Evolutionary conservation across 2,888 invertebrate genomes (phyloP), one percentile per base, ranked within the genome.

Genomic region (Drosophila koepferae): DNA sequence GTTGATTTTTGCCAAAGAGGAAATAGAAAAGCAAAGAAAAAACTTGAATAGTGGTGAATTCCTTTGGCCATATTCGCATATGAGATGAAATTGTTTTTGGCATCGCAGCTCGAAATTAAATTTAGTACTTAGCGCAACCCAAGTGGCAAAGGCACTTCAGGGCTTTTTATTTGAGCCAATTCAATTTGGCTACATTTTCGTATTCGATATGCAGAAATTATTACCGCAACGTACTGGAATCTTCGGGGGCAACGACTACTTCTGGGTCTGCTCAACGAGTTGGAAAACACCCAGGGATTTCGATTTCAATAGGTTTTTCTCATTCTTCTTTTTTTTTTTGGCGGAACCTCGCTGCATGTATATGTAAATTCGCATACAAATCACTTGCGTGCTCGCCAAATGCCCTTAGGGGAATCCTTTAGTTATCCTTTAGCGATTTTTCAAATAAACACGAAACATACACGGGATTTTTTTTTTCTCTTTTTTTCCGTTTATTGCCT

Each of bases 361-460:
- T 87, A 91, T 91, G 91, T 86, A 91, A 91, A 91, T 91, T 91
- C 80, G 86, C 86, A 87, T 89, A 91, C 90, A 91, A 91, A 91
- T 91, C 91, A 91, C 91, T 91, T 86, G 82, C 73, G 78, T 65
- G 77, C 80, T 81, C 80, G 79, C 76, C 88, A 88, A 89, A 90
- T 79, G 85, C 80, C 89, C 89, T 76, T 77, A 80, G 83, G 90
- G 90, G 90, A 89, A 85, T 90, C 86, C 83, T 82, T 89, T 81
- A 75, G 89, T 86, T 88, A 86, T 90, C 89, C 86, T 90, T 88
- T 86, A 89, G 90, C 86, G 88, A 86, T 88, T 88, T 90, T 89
- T 88, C 86, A 81, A 84, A 82, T 79, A 84, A 83, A 85, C 82
- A 89, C 79, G 83, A 79, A 77, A 81, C 82, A 83, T 67, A 72